Evolutionary conservation across 1,140 invertebrate species (phyloP), one percentile per base, ranked within the genome.

Genomic region (Theocolax elegans): DNA sequence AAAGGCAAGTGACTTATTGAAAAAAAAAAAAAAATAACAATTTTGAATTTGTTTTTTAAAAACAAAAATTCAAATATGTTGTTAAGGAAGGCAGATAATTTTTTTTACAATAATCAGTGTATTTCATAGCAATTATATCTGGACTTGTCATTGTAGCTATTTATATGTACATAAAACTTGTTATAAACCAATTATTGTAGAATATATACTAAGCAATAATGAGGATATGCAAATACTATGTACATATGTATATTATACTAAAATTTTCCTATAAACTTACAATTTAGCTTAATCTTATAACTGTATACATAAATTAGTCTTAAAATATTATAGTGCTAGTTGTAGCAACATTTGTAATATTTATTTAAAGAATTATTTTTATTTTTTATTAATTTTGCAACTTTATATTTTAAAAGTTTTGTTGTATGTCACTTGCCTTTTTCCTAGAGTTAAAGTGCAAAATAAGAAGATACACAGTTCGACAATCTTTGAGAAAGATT

Each of bases 91-190:
- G 40, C 69, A 64, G 65, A 58, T 51, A 40, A 21, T 23, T 15
- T 51, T 71, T 76, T 73, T 69, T 60, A 69, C 65, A 70, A 58
- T 65, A 17, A 67, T 72, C 70, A 72, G 70, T 68, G 67, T 71
- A 70, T 72, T 73, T 48, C 70, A 67, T 73, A 74, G 35, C 29
- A 59, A 66, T 10, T 48, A 54, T 54, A 64, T 67, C 35, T 60
- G 19, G n/a, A 17, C 48, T 44, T 44, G 40, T 40, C 48, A 62
- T 38, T 48, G 51, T 19, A 23, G n/a, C n/a, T 25, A 27, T 72
- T 72, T 17, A 42, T 15, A 63, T 75, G 72, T 71, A 70, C 64
- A 70, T 60, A 76, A 72, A 71, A 58, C 25, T 58, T 48, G 27
- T 58, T 67, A 58, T n/a, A 58, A 58, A 58, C 3, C 38, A 58